Conservation (phyloP, 2,797 vertebrate genomes). For the Periparus ater region DNA sequence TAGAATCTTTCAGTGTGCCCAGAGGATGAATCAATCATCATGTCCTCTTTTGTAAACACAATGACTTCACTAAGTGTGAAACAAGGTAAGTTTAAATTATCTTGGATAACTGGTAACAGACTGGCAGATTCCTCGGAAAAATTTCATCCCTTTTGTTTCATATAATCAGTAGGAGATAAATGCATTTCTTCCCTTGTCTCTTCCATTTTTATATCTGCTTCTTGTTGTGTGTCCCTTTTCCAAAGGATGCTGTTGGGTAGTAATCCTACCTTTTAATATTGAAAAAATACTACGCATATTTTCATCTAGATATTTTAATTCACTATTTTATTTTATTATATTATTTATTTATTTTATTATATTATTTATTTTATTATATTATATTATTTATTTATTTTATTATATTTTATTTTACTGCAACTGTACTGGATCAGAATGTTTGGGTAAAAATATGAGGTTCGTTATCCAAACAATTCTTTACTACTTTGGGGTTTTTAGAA, state of each 20-base stretch:
- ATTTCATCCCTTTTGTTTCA: background rate
- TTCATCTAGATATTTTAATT: background rate
- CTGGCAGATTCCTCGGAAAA: background rate
- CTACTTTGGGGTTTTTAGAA: background rate
- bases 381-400: too few species aligned
- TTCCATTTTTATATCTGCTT: rapidly evolving
- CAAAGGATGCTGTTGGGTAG: background rate
- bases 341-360: too few species aligned
- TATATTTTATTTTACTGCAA: rapidly evolving
- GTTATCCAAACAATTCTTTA: background rate
- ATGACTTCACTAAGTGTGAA: slow-evolving; percentile 99
- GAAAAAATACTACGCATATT: background rate
- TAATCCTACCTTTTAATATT: background rate
- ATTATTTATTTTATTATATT: too few species aligned
- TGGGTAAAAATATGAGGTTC: background rate
- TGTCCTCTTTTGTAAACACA: slow-evolving; percentile 99
- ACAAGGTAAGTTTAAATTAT: slow-evolving; percentile 82
- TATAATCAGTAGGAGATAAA: background rate
- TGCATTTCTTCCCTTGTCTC: background rate
- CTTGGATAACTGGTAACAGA: background rate
- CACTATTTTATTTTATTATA: too few species aligned
- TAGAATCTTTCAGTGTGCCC: slow-evolving; percentile 98
- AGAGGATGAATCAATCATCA: slow-evolving; percentile 98
- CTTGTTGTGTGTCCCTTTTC: background rate
- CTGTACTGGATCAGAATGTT: background rate